Base-by-base conservation (phyloP, 1,140 invertebrate species). In the Drosophila pachea region DNA sequence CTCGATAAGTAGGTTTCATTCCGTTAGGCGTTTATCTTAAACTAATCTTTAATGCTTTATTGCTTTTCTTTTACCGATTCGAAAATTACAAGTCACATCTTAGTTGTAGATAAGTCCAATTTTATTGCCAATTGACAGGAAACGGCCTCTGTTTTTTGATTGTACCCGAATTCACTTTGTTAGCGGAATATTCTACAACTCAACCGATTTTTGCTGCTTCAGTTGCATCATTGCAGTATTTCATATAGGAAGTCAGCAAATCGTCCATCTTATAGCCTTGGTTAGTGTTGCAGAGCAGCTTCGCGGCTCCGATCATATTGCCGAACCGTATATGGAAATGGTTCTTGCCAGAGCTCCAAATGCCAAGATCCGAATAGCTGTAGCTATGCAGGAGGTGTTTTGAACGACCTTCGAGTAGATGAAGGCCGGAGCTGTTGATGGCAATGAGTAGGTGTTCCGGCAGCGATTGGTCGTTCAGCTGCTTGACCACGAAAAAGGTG, bases 191-290 rank as follows among this genome's bases (percentile, higher is more conserved):
- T 22, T 22, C 22, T 2, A 89, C 45, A 61, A 84, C 9, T 69
- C 65, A 16, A 11, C 8, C 5, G 45, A 4, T 29, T 4, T 45
- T 43, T 33, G 45, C 33, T 45, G 31, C 3, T 11, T 16, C 3
- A 6, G 5, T 33, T 56, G 33, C 9, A n/a, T 72, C 48, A 68
- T 66, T 76, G 66, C 81, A 87, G 49, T 87, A 66, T 12, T 62
- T 74, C 55, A 92, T 96, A 88, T 98, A 98, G 0, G 97, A 98
- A 2, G 96, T 95, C 74, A 98, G 92, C n/a, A 98, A 91, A 90
- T 98, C 97, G 90, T 98, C 97, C 95, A 98, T 97, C 92, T 98
- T 98, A 90, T 98, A 98, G 33, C 97, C 97, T 81, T 98, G 91
- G 2, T 94, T 94, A 9, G 97, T 98, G 91, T 98, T 96, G 89